These are phyloP conservation scores for Eupelmus urozonus DNA, from an alignment of 2,888 invertebrate species.

Conservation along the genomic window DNA sequence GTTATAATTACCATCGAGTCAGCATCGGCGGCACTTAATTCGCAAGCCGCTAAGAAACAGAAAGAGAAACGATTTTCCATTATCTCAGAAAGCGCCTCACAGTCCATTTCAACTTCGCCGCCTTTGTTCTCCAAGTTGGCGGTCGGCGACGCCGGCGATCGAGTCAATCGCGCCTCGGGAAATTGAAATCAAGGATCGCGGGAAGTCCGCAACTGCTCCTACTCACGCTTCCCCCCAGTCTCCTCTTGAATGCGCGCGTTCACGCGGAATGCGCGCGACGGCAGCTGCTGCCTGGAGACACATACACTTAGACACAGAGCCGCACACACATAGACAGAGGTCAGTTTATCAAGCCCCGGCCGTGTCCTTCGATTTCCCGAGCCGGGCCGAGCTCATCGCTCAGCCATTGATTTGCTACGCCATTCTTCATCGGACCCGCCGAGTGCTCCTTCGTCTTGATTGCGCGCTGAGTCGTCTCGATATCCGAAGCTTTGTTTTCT, in stretches of 20 bases:
- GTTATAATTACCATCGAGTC: constrained; percentile 11
- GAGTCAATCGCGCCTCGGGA: constrained; percentile 42
- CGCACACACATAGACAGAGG: constrained; percentile 13
- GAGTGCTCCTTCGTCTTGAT: not conserved
- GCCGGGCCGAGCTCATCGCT: constrained; percentile 18
- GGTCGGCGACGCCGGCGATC: constrained; percentile 17
- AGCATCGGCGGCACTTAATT: too few relatives aligned
- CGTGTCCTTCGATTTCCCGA: constrained; percentile 35
- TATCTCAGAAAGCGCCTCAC: not conserved
- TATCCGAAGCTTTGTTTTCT: constrained; percentile 37
- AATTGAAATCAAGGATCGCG: constrained; percentile 53
- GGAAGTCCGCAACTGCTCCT: constrained; percentile 24
- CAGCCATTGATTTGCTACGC: constrained; percentile 25
- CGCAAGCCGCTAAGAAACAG: not conserved
- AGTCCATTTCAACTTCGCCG: not conserved
- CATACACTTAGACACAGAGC: not conserved
- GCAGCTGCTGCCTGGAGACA: not conserved
- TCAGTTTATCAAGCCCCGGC: constrained; percentile 39
- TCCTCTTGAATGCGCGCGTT: not conserved
- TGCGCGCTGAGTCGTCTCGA: constrained; percentile 6
- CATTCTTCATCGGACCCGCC: constrained; percentile 38
- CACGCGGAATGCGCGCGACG: not conserved
- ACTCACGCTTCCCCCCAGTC: not conserved
- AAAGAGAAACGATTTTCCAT: not conserved
- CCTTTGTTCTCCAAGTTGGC: constrained; percentile 13